Base-by-base conservation (phyloP, 1,140 invertebrate species). In the Wasmannia auropunctata region DNA sequence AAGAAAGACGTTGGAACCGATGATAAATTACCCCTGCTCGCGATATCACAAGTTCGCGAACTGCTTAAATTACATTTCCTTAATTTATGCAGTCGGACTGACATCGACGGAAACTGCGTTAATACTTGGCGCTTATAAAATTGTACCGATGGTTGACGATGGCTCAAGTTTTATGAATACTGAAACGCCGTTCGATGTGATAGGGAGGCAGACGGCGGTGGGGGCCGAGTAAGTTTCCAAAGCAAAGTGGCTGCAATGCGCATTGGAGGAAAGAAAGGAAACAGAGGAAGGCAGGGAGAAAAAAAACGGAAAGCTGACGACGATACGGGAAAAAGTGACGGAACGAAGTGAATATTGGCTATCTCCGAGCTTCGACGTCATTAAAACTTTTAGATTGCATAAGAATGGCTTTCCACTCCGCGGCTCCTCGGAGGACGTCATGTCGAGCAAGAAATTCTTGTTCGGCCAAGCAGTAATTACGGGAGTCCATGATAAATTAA, bases 321-420 rank as follows among this genome's bases (percentile, higher is more conserved):
- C 77, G 83, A 86, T 85, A 86, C 83, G 88, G 72, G 85, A 93
- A 94, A 92, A 93, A 94, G 93, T 93, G 93, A 93, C 92, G 91
- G 92, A 94, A 94, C 88, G 90, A 92, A 94, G 93, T 94, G 93
- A 94, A 95, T 95, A 95, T 94, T 94, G 93, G 92, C 92, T 91
- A 94, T 93, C 92, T 93, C 91, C 88, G 88, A 92, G 91, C 90
- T 91, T 92, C 92, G 91, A 91, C 92, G 93, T 95, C 94, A 94
- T 95, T 95, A 95, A 95, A 95, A 95, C 94, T 94, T 95, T 95
- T 94, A 95, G 90, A 95, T 95, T 95, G 94, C 93, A 93, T 92
- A 95, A 95, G 94, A 95, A 94, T 95, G 89, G 93, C 88, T 91
- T 91, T 89, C 87, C 86, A 85, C 81, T 90, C 86, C 75, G 58